Conservation (phyloP, 2,113 vertebrate species). For the Nestor notabilis region DNA sequence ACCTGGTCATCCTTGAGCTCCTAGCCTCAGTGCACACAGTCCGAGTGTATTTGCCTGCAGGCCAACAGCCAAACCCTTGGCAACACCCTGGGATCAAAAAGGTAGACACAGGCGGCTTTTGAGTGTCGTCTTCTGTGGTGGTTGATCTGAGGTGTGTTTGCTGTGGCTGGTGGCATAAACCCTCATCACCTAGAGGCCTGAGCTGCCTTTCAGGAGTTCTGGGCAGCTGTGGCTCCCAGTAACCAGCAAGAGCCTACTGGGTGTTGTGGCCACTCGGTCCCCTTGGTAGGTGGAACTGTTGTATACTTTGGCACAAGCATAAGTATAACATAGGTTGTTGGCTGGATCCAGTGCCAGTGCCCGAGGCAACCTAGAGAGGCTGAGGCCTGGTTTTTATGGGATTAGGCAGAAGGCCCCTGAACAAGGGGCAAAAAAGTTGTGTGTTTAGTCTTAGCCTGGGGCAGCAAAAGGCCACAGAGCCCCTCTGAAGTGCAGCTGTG, state of each 20-base stretch:
- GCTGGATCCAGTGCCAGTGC: not conserved
- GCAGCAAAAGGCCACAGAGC: not conserved
- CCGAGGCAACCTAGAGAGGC: not conserved
- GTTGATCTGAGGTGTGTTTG: not conserved
- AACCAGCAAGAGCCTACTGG: not conserved
- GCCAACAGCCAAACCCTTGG: not conserved
- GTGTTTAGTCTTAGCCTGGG: not conserved
- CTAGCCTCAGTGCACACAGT: not conserved
- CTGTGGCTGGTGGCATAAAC: not conserved
- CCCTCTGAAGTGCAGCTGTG: slow-evolving; percentile 40
- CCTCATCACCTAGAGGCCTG: not conserved
- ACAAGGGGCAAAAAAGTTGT: not conserved
- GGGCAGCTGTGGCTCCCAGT: not conserved
- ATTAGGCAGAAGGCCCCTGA: not conserved
- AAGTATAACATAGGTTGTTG: not conserved
- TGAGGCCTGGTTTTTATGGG: not conserved
- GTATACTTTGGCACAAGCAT: not conserved
- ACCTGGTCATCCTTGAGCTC: not conserved
- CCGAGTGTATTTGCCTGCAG: not conserved
- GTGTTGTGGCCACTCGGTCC: not conserved
- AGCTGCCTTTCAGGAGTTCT: not conserved
- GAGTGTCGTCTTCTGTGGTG: not conserved
- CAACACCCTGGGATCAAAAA: not conserved
- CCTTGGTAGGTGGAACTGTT: not conserved
- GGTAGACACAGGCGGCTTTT: not conserved